Percentiles rank a stretch among this genome's conserved stretches.
phyloP scores from a whole-genome alignment of 2,888 invertebrate species.

The Heterodera filipjevi region DNA sequence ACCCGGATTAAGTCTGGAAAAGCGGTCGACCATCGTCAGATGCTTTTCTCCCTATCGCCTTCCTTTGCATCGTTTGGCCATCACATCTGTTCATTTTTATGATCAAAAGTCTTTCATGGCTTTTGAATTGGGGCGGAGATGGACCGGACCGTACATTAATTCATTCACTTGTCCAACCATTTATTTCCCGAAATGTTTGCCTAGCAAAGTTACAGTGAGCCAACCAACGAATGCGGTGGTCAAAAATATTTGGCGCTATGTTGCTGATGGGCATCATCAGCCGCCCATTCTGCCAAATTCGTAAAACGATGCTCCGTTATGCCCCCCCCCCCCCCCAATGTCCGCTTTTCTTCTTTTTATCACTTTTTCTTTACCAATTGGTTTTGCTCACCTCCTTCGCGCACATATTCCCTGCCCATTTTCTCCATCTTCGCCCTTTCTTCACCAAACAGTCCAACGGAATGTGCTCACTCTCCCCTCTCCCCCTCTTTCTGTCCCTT shows the following conservation, averaged over 20 bases:
- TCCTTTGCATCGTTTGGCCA: neutral
- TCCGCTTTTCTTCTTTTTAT: conserved; percentile 7
- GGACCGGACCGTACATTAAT: neutral
- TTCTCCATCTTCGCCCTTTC: neutral
- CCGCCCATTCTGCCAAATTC: neutral
- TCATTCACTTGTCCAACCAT: neutral
- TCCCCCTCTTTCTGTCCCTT: neutral
- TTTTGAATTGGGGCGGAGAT: neutral
- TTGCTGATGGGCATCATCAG: neutral
- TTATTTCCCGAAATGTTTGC: neutral
- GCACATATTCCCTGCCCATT: neutral
- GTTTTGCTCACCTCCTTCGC: neutral
- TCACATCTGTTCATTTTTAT: neutral
- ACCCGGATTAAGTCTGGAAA: neutral
- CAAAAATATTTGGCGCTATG: neutral
- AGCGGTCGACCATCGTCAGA: neutral
- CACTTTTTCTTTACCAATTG: too few species aligned
- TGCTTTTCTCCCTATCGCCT: neutral
- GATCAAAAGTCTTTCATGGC: neutral
- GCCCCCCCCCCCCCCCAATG: neutral
- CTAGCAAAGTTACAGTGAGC: neutral
- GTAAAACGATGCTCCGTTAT: neutral
- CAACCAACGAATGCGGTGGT: neutral
- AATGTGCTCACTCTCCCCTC: neutral
- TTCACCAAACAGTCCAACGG: too few species aligned